These are phyloP conservation scores for Cirrhinus mrigala DNA, from an alignment of 2,797 vertebrate genomes.

Conservation along the genomic window DNA sequence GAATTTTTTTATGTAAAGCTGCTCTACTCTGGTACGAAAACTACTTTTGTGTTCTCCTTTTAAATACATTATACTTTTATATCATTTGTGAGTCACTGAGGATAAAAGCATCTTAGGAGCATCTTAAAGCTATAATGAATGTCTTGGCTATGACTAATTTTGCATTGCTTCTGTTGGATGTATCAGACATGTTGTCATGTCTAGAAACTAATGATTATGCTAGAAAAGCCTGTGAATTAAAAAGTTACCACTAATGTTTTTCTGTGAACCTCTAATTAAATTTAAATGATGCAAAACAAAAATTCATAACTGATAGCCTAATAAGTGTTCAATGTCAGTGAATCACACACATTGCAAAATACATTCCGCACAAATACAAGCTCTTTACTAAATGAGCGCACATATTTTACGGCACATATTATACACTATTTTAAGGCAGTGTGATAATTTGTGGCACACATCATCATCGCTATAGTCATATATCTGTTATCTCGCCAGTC, in stretches of 20 bases:
- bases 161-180: neutral
- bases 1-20: no score
- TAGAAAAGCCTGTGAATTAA: neutral
- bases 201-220: neutral
- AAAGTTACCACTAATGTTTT: neutral
- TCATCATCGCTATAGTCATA: neutral
- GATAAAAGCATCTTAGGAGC: no score
- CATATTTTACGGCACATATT: no score
- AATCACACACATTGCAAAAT: constrained; percentile 2
- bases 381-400: neutral
- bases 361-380: neutral
- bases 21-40: no score
- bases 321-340: neutral
- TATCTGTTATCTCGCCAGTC: neutral
- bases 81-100: neutral
- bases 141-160: neutral
- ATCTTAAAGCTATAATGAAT: neutral
- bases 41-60: no score
- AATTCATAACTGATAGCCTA: no score
- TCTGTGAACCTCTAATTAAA: neutral
- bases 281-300: neutral
- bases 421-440: constrained; percentile 35
- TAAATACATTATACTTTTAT: neutral
- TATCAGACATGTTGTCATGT: neutral
- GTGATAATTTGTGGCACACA: neutral